Evolutionary conservation across 1,140 invertebrate species (phyloP), one percentile per base, ranked within the genome.

Genomic region (Globodera ellingtonae): DNA sequence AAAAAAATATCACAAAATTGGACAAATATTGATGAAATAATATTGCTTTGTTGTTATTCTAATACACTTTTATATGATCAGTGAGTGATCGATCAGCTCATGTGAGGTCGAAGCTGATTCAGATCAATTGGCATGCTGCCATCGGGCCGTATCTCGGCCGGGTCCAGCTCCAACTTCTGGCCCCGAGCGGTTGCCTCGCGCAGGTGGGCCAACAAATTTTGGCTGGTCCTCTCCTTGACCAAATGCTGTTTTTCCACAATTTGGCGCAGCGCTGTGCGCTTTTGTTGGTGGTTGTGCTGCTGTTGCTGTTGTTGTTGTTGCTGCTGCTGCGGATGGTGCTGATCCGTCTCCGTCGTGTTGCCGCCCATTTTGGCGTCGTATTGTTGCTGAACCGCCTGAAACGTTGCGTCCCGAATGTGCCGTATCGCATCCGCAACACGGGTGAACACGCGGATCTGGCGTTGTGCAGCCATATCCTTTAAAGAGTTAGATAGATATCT

Each of bases 391-490:
- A 50, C 48, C 48, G 1, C 80, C 7, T 71, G 82, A n/a, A 52
- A 24, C 48, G 67, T 80, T 44, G 76, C 18, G 59, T 79, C 75
- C 3, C 83, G 75, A 21, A 85, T 85, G 67, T 86, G 83, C 72
- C 79, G 84, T 56, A 85, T 81, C 24, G 84, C 77, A 52, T 85
- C 84, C 48, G 87, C 84, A 21, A 85, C 84, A 56, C 83, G 82
- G 47, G 85, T 83, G 79, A 89, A 89, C 6, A 89, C 87, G 10
- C 84, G 80, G 65, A 86, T 88, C 78, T 89, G 84, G 44, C 88
- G 79, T 59, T 88, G 77, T 48, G 84, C 73, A n/a, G 87, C 87
- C 87, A 89, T 89, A 79, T 89, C 87, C 79, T 59, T 4, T 5
- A 59, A 59, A 59, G 15, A 13, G 24, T 24, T 24, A 24, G 24